Base-by-base conservation (phyloP, 2,113 vertebrate species). In the Sphaerodactylus townsendi region DNA sequence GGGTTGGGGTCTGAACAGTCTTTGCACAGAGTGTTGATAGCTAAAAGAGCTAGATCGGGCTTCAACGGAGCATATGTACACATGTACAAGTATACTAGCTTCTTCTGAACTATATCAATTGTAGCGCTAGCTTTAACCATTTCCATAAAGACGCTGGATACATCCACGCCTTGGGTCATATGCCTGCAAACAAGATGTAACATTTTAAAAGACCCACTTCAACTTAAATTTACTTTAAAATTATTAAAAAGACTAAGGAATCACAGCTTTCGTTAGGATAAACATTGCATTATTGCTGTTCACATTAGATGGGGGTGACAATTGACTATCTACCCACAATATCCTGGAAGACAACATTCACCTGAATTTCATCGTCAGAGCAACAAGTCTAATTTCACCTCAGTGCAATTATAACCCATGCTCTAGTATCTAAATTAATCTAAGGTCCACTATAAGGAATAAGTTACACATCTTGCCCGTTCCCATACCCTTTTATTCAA, bases 91-190 rank as follows among this genome's bases (percentile, higher is more conserved):
- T 98, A 98, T 56, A 98, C 98, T 89, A 99, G 89, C 90, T 99
- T 99, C 96, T 99, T 99, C 95, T 99, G 98, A 84, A 98, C 97
- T 41, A 98, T 93, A 87, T 99, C 98, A 11, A 97, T 93, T 2
- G 97, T 98, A 74, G 98, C 98, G 77, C 98, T 97, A 7, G 98
- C 98, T 94, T 98, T 99, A 68, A 98, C 98, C 97, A 99, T 98
- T 93, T 99, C 98, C 95, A 97, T 97, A 95, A 99, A 99, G 81
- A 99, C 96, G 48, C 93, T 91, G 1, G 98, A 98, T 75, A 99
- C 96, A 77, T 99, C 97, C 91, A 96, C 90, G 10, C 98, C 98
- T 90, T 98, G 98, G 0, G 97, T 97, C 98, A 99, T 99, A 19
- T 95, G 94, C 93, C 98, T 99, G 85, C 65, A 87, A 94, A 11